These are phyloP conservation scores for Cephalopterus ornatus DNA, from an alignment of 2,113 vertebrate species.

Conservation along the genomic window DNA sequence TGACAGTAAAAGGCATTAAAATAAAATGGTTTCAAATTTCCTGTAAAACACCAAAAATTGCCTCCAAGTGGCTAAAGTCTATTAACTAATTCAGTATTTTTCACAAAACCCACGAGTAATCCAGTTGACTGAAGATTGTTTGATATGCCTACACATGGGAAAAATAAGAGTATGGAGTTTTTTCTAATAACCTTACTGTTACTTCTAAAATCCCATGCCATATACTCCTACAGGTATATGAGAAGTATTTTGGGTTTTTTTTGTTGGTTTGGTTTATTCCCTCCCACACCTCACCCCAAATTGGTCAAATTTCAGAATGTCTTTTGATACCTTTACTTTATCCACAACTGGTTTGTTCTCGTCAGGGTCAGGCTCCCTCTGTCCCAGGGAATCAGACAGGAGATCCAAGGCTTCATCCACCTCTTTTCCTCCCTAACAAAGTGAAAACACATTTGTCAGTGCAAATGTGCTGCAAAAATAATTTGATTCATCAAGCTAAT, in stretches of 20 bases:
- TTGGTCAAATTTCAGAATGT: background rate
- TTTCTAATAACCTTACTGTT: background rate
- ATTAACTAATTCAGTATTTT: background rate
- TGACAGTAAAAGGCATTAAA: background rate
- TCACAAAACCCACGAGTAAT: background rate
- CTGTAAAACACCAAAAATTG: background rate
- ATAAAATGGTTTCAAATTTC: background rate
- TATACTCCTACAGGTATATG: accelerated
- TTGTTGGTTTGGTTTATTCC: background rate
- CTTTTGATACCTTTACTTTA: slow-evolving; percentile 75
- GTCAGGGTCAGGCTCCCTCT: slow-evolving; percentile 72
- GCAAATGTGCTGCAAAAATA: background rate
- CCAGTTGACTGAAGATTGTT: background rate
- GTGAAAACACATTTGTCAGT: background rate
- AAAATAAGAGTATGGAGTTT: background rate
- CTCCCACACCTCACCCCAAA: too few relatives aligned
- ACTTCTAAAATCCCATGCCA: background rate
- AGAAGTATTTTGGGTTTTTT: background rate
- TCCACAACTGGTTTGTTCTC: slow-evolving; percentile 75
- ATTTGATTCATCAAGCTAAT: background rate
- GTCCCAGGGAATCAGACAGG: slow-evolving; percentile 72
- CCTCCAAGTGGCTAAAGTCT: background rate
- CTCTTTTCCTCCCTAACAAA: slow-evolving; percentile 50
- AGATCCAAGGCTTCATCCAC: slow-evolving; percentile 73
- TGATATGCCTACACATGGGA: accelerated